Evolutionary conservation across 64 coral and sea anemone species (phyloP), one percentile per base, ranked within the genome.

Genomic region (Platygyra sinensis): DNA sequence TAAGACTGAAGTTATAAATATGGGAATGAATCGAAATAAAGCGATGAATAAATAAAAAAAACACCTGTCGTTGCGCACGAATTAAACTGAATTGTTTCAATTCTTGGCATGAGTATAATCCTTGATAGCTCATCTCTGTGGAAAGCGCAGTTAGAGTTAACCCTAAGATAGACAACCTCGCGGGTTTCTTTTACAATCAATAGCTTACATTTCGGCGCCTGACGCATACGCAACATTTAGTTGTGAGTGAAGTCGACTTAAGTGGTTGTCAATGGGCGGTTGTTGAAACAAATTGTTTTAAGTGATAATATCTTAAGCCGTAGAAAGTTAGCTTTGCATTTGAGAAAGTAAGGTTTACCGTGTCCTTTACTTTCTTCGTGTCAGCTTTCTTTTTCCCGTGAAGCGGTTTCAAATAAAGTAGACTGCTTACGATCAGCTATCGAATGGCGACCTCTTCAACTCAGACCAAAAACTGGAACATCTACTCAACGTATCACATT

Each of bases 1-100:
- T 11, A 27, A 20, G 24, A 33, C 19, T 11, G 36, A 72, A 67
- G 62, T 72, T 69, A 17, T 19, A 85, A 72, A 85, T 36, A 16
- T 79, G 50, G 32, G 62, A n/a, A 30, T 49, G 57, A 36, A 36
- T 36, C 33, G 33, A 69, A 52, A 10, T 46, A 72, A 85, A 42
- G 25, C 30, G 13, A 72, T 85, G 20, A 85, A 85, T 72, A 85
- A 85, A 85, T 85, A 67, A 80, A 80, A 62, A 19, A 51, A 18
- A 38, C 81, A 85, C 81, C 81, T 85, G 81, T 8, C 39, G 63
- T 28, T 50, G 3, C 24, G 14, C 69, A 32, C 52, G 17, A 11
- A 80, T 80, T 79, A 79, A 57, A 46, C 42, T 46, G 42, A 79
- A 77, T 28, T 14, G 51, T 52, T 79, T 14, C n/a, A 25, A 2